Percentiles rank a stretch among this genome's conserved stretches.
phyloP scores from a whole-genome alignment of 2,888 invertebrate species.

The Glyphotaelius pellucidus region DNA sequence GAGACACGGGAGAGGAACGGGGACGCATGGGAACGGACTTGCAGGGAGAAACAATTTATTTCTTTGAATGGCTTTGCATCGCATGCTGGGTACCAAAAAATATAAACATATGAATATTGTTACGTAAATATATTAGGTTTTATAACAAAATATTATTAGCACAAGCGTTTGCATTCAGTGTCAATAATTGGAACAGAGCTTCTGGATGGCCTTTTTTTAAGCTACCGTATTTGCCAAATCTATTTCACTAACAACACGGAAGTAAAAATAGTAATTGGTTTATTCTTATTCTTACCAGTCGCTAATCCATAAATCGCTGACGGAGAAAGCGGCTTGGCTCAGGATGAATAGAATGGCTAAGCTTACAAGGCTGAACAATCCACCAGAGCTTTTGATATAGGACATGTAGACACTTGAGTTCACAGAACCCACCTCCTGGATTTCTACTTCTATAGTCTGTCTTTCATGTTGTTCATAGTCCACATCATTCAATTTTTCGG shows the following conservation, averaged over 20 bases:
- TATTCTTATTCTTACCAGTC: constrained; percentile 72
- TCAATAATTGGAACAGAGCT: background rate
- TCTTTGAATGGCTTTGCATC: too few relatives aligned
- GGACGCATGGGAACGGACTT: too few relatives aligned
- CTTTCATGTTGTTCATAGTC: constrained; percentile 30
- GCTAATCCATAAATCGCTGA: constrained; percentile 81
- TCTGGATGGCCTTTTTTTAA: background rate
- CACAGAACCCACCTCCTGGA: constrained; percentile 74
- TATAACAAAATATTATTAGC: too few relatives aligned
- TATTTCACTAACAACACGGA: background rate
- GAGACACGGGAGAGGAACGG: too few relatives aligned
- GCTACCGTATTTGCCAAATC: background rate
- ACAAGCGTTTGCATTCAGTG: too few relatives aligned
- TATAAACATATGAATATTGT: too few relatives aligned
- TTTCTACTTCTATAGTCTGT: constrained; percentile 57
- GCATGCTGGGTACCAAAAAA: too few relatives aligned
- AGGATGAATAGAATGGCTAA: constrained; percentile 76
- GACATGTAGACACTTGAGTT: constrained; percentile 74
- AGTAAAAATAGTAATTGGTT: background rate
- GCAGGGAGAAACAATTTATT: too few relatives aligned
- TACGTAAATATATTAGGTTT: too few relatives aligned
- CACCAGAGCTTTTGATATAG: constrained; percentile 79
- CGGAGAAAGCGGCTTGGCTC: constrained; percentile 79
- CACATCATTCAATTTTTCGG: background rate
- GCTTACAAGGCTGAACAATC: constrained; percentile 74